A percentile compares a stretch with the other conserved stretches of the same genome.
Conservation (phyloP, 2,113 vertebrate species). For the Azemiops feae region DNA sequence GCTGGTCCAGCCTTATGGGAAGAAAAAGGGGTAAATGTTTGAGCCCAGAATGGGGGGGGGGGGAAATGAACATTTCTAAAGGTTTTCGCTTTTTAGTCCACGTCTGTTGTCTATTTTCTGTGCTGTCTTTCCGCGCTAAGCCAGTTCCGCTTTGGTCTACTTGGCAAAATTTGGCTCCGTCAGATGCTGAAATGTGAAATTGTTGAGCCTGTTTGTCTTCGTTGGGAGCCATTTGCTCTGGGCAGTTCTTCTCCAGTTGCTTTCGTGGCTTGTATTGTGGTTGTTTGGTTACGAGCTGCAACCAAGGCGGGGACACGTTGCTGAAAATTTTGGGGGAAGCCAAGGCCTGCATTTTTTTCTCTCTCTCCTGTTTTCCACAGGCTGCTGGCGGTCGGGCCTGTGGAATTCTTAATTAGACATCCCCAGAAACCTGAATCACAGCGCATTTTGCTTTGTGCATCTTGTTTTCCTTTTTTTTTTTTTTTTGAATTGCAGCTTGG, state of each 20-base stretch:
- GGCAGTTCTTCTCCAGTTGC: constrained; percentile 50
- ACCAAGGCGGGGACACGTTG: constrained; percentile 55
- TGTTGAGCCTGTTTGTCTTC: not conserved
- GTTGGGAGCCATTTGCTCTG: constrained; percentile 44
- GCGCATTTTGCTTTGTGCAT: constrained; percentile 56
- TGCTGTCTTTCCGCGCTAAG: not conserved
- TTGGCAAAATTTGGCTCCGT: too few relatives aligned
- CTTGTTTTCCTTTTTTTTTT: not conserved
- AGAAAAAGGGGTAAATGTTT: constrained; percentile 33
- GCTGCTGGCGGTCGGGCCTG: constrained; percentile 56
- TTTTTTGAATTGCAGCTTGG: constrained; percentile 76
- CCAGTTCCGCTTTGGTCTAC: not conserved
- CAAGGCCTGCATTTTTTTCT: constrained; percentile 60
- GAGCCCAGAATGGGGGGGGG: constrained; percentile 47
- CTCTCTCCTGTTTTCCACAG: not conserved
- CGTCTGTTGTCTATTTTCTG: not conserved
- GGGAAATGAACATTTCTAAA: constrained; percentile 30
- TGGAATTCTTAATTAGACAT: constrained; percentile 74
- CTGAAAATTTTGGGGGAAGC: constrained; percentile 62
- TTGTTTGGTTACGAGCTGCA: not conserved
- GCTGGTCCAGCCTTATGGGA: not conserved
- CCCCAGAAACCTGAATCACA: constrained; percentile 76
- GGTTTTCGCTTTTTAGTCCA: too few relatives aligned
- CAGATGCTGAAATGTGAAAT: not conserved
- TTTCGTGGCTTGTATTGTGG: not conserved